These are phyloP conservation scores for Sycophaga agraensis DNA, from an alignment of 1,140 invertebrate genomes.

Conservation along the genomic window DNA sequence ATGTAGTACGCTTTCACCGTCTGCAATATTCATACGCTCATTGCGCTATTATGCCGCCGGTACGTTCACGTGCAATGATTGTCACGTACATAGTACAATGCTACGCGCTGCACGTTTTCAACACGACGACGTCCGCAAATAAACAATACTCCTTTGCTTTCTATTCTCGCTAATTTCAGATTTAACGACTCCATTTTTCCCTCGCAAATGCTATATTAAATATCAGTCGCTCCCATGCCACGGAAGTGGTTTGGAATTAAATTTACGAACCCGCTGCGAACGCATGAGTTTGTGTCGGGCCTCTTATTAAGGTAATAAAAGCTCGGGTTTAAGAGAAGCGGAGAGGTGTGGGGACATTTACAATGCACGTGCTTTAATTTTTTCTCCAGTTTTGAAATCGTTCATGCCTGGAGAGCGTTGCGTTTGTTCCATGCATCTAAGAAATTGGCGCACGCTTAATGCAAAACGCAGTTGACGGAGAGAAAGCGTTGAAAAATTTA, in stretches of 20 bases:
- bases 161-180: constrained; percentile 17
- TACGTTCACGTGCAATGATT: constrained; percentile 20
- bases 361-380: too few relatives aligned
- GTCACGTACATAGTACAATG: constrained; percentile 24
- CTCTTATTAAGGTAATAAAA: too few relatives aligned
- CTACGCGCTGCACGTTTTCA: constrained; percentile 2
- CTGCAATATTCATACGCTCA: constrained; percentile 44
- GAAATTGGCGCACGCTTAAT: too few relatives aligned
- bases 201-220: constrained; percentile 1
- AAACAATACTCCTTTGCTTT: constrained; percentile 24
- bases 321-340: too few relatives aligned
- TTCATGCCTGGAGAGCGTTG: too few relatives aligned
- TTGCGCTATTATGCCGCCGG: constrained; percentile 23
- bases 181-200: constrained; percentile 17
- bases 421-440: too few relatives aligned
- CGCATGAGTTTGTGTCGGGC: background rate
- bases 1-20: constrained; percentile 52
- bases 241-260: constrained; percentile 6
- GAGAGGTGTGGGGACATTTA: too few relatives aligned
- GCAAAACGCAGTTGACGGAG: too few relatives aligned
- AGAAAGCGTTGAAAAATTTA: too few relatives aligned
- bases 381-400: too few relatives aligned
- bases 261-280: constrained; percentile 15
- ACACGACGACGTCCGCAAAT: constrained; percentile 13
- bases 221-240: background rate